Conservation (phyloP, 2,797 vertebrate species). For the Falco columbarius region DNA sequence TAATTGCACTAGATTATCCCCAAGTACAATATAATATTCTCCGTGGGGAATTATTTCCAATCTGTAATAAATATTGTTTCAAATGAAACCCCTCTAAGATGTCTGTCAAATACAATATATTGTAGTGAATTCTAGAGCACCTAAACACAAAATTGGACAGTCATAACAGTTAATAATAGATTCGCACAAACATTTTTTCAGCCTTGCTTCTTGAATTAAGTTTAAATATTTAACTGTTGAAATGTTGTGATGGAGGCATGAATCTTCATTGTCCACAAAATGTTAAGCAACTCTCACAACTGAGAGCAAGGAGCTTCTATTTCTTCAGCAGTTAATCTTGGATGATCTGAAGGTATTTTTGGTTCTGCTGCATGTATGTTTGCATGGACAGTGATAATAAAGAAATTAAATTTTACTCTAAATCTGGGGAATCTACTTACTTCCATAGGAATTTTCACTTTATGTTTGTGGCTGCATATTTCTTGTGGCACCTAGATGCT, state of each 20-base stretch:
- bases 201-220: conserved; percentile 14
- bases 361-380: neutral
- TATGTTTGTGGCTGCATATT: neutral
- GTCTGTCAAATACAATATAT: neutral
- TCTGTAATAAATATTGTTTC: conserved; percentile 23
- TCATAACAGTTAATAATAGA: neutral
- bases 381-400: neutral
- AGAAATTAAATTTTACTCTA: neutral
- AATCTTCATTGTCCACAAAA: conserved; percentile 11
- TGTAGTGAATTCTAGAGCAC: neutral
- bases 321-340: neutral
- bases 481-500: neutral
- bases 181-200: neutral
- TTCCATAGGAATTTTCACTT: neutral
- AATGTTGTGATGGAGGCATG: neutral
- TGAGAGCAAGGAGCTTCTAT: neutral
- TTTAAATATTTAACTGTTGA: conserved; percentile 23
- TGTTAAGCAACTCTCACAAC: neutral
- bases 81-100: neutral
- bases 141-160: neutral
- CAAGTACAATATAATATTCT: neutral
- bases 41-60: neutral
- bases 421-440: neutral
- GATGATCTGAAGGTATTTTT: neutral
- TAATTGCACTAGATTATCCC: neutral